Evolutionary conservation across 2,888 invertebrate genomes (phyloP).

Genomic region (Blera fallax): DNA sequence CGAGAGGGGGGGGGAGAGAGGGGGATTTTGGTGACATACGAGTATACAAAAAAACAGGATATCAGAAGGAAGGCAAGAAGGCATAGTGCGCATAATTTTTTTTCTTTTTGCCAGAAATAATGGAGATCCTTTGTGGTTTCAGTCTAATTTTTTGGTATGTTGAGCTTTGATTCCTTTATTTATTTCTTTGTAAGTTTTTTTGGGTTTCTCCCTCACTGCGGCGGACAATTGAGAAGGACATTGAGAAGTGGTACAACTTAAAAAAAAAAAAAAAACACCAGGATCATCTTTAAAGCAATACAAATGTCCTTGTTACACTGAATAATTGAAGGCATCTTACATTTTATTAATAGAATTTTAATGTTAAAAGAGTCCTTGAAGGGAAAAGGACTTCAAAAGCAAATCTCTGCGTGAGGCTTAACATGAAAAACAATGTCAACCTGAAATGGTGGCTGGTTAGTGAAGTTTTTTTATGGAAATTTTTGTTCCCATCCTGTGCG

Average conservation of each 20-base stretch:
- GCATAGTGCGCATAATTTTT: background rate
- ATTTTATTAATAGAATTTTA: constrained; percentile 27
- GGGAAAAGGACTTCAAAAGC: constrained; percentile 17
- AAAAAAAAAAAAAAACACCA: constrained; percentile 1
- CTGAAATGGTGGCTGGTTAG: background rate
- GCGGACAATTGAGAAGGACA: constrained; percentile 25
- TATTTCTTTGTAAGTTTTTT: background rate
- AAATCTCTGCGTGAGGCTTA: constrained; percentile 38
- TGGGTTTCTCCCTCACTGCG: background rate
- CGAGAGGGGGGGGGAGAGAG: background rate
- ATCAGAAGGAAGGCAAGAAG: background rate
- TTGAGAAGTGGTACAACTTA: background rate
- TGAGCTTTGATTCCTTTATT: background rate
- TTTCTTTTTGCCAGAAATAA: constrained; percentile 27
- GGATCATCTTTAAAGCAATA: constrained; percentile 48
- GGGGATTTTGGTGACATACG: background rate
- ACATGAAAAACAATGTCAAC: constrained; percentile 38
- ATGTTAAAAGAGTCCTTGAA: constrained; percentile 8
- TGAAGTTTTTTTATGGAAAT: background rate
- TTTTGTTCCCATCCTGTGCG: background rate
- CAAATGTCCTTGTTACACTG: constrained; percentile 44
- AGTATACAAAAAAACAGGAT: background rate
- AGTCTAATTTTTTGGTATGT: constrained; percentile 17
- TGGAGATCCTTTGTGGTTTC: constrained; percentile 58
- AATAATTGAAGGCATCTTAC: constrained; percentile 39